Evolutionary conservation across 2,113 vertebrate genomes (phyloP), one percentile per base, ranked within the genome.

Genomic region (Cavia porcellus): DNA sequence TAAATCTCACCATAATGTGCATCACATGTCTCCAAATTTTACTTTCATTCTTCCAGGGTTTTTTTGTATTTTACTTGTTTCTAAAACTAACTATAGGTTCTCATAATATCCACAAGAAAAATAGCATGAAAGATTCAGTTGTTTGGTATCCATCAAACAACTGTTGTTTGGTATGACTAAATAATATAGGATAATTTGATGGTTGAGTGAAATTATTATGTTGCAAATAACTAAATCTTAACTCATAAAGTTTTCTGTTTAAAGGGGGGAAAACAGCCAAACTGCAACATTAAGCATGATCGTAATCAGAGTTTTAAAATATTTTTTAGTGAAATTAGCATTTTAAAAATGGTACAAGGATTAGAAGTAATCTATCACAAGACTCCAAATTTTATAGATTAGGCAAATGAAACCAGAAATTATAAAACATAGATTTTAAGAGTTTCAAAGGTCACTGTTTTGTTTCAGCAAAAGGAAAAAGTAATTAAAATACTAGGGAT

Each of bases 121-220:
- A 5, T 85, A 7, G 17, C 35, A 84, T 64, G 50, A 59, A 97
- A 92, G 30, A 86, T 47, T 77, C 47, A 70, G 3, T 96, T 62
- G 50, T 72, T 96, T 95, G 20, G 13, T 85, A 90, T 82, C 52
- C n/a, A 88, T 91, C 10, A 20, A 92, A n/a, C 25, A 38, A 38
- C 38, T 38, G 38, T 38, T 38, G 38, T 38, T 38, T 38, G 38
- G 38, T 47, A 88, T 62, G 17, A 92, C 90, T 94, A 96, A 90
- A 90, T 94, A 97, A 97, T 94, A 15, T 95, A 92, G 96, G 94
- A 66, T 70, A 97, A 96, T 82, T 83, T 86, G n/a, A 95, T 96
- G 25, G 64, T 86, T 96, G 84, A 77, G 42, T 96, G n/a, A 97
- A 92, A 96, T 97, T 86, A 87, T 72, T 15, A 59, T 82, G 68